A percentile compares a stretch with the other conserved stretches of the same genome.
phyloP scores from a whole-genome alignment of 2,797 vertebrate genomes.

The Galago senegalensis region DNA sequence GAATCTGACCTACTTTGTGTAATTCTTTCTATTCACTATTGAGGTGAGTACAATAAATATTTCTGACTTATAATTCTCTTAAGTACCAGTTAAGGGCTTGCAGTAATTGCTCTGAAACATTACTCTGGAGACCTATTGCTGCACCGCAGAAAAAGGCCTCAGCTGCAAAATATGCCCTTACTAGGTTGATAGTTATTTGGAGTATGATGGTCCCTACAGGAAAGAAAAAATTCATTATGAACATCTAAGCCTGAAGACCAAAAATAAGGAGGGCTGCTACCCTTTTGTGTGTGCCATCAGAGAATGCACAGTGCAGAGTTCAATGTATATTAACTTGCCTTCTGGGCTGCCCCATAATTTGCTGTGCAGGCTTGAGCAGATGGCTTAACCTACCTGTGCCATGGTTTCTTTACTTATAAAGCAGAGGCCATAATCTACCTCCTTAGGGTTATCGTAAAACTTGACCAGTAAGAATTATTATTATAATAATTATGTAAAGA shows the following conservation, averaged over 20 bases:
- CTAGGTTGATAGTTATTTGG: slow-evolving; percentile 81
- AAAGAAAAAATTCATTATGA: slow-evolving; percentile 73
- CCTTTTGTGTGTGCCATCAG: slow-evolving; percentile 36
- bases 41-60: slow-evolving; percentile 76
- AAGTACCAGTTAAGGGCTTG: slow-evolving; percentile 61
- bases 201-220: slow-evolving; percentile 79
- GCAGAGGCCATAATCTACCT: neutral
- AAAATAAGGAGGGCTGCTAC: slow-evolving; percentile 30
- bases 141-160: slow-evolving; percentile 47
- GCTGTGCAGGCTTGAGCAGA: neutral
- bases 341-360: slow-evolving; percentile 6
- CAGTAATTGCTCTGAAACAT: slow-evolving; percentile 74
- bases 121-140: slow-evolving; percentile 20
- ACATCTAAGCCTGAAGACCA: slow-evolving; percentile 60
- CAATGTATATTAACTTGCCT: neutral
- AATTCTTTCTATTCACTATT: slow-evolving; percentile 75
- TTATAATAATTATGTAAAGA: neutral
- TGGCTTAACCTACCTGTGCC: slow-evolving; percentile 26
- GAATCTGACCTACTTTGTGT: slow-evolving; percentile 78
- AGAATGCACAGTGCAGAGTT: neutral
- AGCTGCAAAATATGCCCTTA: slow-evolving; percentile 63
- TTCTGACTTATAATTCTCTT: slow-evolving; percentile 70
- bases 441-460: slow-evolving; percentile 27
- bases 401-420: slow-evolving; percentile 32
- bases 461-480: slow-evolving; percentile 17